phyloP scores from a whole-genome alignment of 92 coral and sea anemone species.

The Umimayanthus kanabou region DNA sequence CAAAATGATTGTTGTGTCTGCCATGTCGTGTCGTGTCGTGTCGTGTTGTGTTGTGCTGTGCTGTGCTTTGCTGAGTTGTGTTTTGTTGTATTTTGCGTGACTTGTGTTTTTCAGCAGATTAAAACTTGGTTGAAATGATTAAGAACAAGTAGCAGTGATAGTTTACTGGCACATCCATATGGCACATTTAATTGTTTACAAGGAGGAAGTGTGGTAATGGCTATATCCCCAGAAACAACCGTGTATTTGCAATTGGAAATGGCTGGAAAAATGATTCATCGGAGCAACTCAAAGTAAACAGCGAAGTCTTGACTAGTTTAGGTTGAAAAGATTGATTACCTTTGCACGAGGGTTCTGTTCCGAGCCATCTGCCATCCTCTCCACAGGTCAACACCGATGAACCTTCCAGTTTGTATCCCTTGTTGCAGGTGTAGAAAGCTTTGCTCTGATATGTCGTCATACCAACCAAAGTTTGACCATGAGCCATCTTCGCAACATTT shows the following conservation, averaged over 20 bases:
- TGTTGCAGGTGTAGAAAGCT: constrained; percentile 49
- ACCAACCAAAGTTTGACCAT: background rate
- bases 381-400: constrained; percentile 42
- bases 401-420: constrained; percentile 51
- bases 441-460: constrained; percentile 34
- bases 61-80: too few relatives aligned
- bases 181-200: too few relatives aligned
- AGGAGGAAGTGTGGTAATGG: too few relatives aligned
- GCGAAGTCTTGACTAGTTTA: too few relatives aligned
- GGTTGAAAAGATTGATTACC: constrained; percentile 22
- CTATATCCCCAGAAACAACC: too few relatives aligned
- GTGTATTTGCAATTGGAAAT: too few relatives aligned
- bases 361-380: constrained; percentile 63
- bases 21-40: too few relatives aligned
- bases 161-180: background rate
- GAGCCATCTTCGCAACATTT: background rate
- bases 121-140: background rate
- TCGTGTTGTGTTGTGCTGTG: too few relatives aligned
- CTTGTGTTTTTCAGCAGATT: background rate
- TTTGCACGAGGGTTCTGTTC: constrained; percentile 58
- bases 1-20: too few relatives aligned
- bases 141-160: background rate
- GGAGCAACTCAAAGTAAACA: too few relatives aligned
- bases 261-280: too few relatives aligned
- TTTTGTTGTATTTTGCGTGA: too few relatives aligned